Percentiles rank a stretch among this genome's conserved stretches.
These are phyloP conservation scores for Abrostola tripartita DNA, from an alignment of 2,888 invertebrate genomes.

Conservation along the genomic window DNA sequence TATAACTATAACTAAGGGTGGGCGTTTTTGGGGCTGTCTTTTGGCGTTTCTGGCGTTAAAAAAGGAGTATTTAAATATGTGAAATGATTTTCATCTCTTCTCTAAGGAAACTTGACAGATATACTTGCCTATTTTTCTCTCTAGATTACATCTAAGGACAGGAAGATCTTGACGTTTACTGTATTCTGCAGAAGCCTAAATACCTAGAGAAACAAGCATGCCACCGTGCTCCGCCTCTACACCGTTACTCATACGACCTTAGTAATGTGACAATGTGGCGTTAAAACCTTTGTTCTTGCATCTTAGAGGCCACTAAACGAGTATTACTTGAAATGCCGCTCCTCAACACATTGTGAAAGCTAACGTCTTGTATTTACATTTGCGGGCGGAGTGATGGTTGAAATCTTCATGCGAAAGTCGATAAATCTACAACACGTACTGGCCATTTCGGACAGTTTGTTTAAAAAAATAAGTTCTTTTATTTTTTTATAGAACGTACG, in stretches of 20 bases:
- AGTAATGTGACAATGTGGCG: constrained; percentile 77
- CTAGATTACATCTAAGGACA: too few species aligned
- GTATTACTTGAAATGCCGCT: constrained; percentile 72
- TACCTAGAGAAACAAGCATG: constrained; percentile 38
- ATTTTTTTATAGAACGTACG: not conserved
- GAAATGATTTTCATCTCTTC: too few species aligned
- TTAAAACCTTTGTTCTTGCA: constrained; percentile 80
- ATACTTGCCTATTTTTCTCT: too few species aligned
- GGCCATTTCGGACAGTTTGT: constrained; percentile 7
- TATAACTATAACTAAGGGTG: too few species aligned
- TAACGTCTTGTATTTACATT: constrained; percentile 61
- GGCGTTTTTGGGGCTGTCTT: too few species aligned
- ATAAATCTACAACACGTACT: constrained; percentile 21
- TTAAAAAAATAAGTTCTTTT: not conserved
- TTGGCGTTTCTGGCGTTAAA: too few species aligned
- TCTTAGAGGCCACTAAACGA: constrained; percentile 74
- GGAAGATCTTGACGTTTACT: too few species aligned
- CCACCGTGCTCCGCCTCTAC: constrained; percentile 19
- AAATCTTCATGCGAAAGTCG: constrained; percentile 39
- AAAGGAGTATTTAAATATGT: too few species aligned
- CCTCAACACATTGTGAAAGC: constrained; percentile 72
- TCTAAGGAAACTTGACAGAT: too few species aligned
- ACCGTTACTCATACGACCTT: constrained; percentile 65
- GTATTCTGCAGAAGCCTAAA: constrained; percentile 25
- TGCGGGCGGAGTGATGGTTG: constrained; percentile 46